phyloP scores from a whole-genome alignment of 2,797 vertebrate genomes.

The Sebastes hubbsi region DNA sequence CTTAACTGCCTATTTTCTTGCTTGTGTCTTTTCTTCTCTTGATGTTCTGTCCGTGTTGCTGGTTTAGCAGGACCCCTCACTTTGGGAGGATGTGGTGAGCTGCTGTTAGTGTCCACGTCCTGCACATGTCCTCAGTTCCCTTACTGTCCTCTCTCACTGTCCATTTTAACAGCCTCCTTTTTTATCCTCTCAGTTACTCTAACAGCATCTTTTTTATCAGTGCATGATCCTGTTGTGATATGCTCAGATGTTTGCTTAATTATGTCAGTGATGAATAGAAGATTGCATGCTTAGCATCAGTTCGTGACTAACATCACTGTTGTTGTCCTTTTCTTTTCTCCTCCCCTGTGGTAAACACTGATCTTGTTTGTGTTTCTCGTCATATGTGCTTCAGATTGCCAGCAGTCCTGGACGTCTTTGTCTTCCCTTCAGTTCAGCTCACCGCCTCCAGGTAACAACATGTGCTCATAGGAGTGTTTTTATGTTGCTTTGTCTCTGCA shows the following conservation, averaged over 20 bases:
- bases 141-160: neutral
- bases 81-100: slow-evolving; percentile 76
- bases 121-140: slow-evolving; percentile 36
- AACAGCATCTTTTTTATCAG: neutral
- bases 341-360: neutral
- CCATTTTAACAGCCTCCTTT: neutral
- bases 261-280: neutral
- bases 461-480: neutral
- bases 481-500: neutral
- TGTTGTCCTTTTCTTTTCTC: neutral
- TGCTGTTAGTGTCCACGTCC: slow-evolving; percentile 71
- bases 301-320: neutral
- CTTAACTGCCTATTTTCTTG: slow-evolving; percentile 8
- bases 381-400: slow-evolving; percentile 64
- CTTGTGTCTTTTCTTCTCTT: slow-evolving; percentile 9
- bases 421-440: slow-evolving; percentile 79
- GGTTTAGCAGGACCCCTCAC: slow-evolving; percentile 42
- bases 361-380: slow-evolving; percentile 8
- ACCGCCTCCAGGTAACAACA: slow-evolving; percentile 81
- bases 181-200: neutral
- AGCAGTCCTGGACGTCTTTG: slow-evolving; percentile 85
- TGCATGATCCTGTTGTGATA: neutral
- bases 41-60: slow-evolving; percentile 10
- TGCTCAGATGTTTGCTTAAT: neutral
- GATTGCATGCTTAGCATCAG: neutral